Evolutionary conservation across 2,797 vertebrate species (phyloP), one percentile per base, ranked within the genome.

Genomic region (Chelidonichthys spinosus): DNA sequence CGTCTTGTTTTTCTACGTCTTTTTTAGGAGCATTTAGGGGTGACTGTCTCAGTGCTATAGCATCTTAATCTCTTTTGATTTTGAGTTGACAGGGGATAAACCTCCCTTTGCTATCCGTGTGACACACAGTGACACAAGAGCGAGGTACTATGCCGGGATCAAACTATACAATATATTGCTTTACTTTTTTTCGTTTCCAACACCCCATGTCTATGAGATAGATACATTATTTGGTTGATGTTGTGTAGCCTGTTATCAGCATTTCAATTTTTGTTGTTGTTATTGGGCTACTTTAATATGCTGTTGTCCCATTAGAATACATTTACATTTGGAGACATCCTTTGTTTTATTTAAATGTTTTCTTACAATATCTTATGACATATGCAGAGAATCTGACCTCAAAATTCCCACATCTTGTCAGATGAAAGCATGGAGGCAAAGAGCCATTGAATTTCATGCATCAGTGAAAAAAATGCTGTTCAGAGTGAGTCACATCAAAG

Each of bases 371-470:
- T 76, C 14, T 58, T 7, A 4, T 15, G 43, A 63, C 5, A 43
- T 50, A 76, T 58, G 36, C n/a, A 11, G 66, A 62, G 9, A 56
- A 78, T 76, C 53, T 50, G 52, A 63, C 54, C 56, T 71, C 15
- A 36, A 66, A 64, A 37, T 69, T 44, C 33, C 18, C 35, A 63
- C 46, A 63, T 69, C 32, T 44, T 71, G 63, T 74, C 58, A 71
- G 53, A 77, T 68, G 66, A 74, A 82, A 67, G 52, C 52, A 40
- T 32, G 47, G 59, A 81, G 39, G 68, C 83, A 76, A 64, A 44
- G 37, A 62, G 11, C 65, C 14, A 47, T 25, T 80, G 53, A 39
- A 81, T 87, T 87, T 86, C 59, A 90, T 61, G 84, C 84, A 72
- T 84, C 76, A 72, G 49, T 82, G 82, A 77, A 72, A 72, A 68